These are phyloP conservation scores for Urocolius indicus DNA, from an alignment of 2,113 vertebrate genomes.

Conservation along the genomic window DNA sequence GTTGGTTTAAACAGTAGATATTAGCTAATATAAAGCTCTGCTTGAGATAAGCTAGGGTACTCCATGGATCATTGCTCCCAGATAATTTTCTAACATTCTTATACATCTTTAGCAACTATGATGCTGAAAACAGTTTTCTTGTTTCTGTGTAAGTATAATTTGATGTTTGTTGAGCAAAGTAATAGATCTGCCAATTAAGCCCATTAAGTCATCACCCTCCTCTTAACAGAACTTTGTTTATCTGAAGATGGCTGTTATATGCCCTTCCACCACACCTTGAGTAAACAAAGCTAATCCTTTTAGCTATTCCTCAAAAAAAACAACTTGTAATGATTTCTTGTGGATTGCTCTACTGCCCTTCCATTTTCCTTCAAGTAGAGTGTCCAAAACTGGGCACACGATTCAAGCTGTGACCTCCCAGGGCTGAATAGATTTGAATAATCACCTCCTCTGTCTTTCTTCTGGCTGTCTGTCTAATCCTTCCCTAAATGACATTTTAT, in stretches of 20 bases:
- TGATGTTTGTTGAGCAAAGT: not conserved
- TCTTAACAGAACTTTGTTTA: not conserved
- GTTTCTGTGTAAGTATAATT: not conserved
- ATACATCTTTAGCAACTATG: not conserved
- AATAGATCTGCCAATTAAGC: not conserved
- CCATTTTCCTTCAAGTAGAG: not conserved
- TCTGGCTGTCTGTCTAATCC: not conserved
- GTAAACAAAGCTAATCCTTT: not conserved
- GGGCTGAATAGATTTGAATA: not conserved
- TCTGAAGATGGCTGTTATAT: not conserved
- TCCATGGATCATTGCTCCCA: not conserved
- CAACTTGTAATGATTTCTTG: not conserved
- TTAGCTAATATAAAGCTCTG: not conserved
- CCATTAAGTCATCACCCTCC: not conserved
- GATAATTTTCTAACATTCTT: not conserved
- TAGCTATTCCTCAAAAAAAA: not conserved
- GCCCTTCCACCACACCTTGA: not conserved
- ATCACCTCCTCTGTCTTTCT: not conserved
- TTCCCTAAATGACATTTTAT: constrained; percentile 22
- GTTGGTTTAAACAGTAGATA: not conserved
- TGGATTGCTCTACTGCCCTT: not conserved
- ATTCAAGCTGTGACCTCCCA: not conserved
- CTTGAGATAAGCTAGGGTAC: not conserved
- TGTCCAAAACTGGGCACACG: not conserved
- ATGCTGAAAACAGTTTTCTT: not conserved